Evolutionary conservation across 2,113 vertebrate species (phyloP).

Genomic region (Panurus biarmicus): DNA sequence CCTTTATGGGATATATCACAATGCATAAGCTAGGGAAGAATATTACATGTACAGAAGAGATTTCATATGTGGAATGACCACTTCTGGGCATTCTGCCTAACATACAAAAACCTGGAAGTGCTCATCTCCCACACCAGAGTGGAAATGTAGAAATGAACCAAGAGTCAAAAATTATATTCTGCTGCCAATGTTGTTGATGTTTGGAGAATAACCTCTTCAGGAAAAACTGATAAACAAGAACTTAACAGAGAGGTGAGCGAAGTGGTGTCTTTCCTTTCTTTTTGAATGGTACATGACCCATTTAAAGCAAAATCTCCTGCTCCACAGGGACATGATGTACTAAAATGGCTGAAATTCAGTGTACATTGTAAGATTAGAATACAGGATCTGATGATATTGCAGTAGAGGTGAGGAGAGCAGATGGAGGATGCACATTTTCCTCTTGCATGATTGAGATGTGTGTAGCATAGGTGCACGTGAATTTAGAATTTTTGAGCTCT

Average conservation of each 20-base stretch:
- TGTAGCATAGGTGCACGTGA: not conserved
- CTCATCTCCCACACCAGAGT: not conserved
- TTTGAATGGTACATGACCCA: not conserved
- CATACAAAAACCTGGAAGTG: not conserved
- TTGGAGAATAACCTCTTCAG: not conserved
- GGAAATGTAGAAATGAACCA: not conserved
- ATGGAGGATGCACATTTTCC: not conserved
- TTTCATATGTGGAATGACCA: not conserved
- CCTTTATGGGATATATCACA: not conserved
- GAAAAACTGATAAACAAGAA: not conserved
- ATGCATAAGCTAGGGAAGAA: fast-evolving
- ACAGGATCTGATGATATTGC: not conserved
- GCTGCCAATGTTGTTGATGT: not conserved
- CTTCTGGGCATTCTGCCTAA: not conserved
- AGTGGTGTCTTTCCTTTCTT: not conserved
- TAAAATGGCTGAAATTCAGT: not conserved
- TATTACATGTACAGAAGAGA: not conserved
- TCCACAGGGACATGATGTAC: not conserved
- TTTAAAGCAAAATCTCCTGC: not conserved
- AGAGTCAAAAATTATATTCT: not conserved
- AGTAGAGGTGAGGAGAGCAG: not conserved
- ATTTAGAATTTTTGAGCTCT: not conserved
- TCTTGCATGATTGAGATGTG: not conserved
- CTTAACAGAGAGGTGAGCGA: not conserved
- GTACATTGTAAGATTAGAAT: not conserved